These are phyloP conservation scores for Chromobotia macracanthus DNA, from an alignment of 2,797 vertebrate species.

Conservation along the genomic window DNA sequence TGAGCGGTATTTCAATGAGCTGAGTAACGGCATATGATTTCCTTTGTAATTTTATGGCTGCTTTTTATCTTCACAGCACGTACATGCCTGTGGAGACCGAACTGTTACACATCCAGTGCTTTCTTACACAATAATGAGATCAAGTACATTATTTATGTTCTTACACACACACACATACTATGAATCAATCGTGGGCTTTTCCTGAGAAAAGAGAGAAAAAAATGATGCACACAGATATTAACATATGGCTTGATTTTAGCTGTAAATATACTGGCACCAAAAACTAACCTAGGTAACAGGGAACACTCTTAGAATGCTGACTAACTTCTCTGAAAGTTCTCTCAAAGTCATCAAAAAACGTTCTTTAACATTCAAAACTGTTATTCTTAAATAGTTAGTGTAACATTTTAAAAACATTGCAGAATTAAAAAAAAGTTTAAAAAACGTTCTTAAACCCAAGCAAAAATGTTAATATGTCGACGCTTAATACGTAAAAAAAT, in stretches of 20 bases:
- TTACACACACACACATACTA: conserved; percentile 39
- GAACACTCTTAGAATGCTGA: too few relatives aligned
- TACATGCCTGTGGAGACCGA: conserved; percentile 61
- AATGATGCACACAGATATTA: neutral
- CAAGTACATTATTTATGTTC: conserved; percentile 56
- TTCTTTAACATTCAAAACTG: neutral
- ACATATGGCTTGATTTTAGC: conserved; percentile 56
- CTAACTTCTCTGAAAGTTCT: too few relatives aligned
- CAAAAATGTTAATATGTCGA: too few relatives aligned
- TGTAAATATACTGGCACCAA: conserved; percentile 37
- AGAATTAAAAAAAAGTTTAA: neutral
- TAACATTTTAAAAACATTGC: too few relatives aligned
- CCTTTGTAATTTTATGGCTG: conserved; percentile 70
- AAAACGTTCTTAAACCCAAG: too few relatives aligned
- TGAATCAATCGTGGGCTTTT: conserved; percentile 38
- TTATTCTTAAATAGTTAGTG: too few relatives aligned
- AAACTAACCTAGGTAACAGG: conserved; percentile 1
- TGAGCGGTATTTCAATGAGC: conserved; percentile 61
- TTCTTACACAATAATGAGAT: conserved; percentile 32
- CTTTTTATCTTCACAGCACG: conserved; percentile 70
- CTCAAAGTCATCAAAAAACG: too few relatives aligned
- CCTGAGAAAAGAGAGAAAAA: neutral
- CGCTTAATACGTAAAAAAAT: too few relatives aligned
- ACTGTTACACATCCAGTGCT: conserved; percentile 35
- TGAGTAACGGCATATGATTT: conserved; percentile 67